phyloP scores from a whole-genome alignment of 2,797 vertebrate genomes.

The Toxotes lorentzi region DNA sequence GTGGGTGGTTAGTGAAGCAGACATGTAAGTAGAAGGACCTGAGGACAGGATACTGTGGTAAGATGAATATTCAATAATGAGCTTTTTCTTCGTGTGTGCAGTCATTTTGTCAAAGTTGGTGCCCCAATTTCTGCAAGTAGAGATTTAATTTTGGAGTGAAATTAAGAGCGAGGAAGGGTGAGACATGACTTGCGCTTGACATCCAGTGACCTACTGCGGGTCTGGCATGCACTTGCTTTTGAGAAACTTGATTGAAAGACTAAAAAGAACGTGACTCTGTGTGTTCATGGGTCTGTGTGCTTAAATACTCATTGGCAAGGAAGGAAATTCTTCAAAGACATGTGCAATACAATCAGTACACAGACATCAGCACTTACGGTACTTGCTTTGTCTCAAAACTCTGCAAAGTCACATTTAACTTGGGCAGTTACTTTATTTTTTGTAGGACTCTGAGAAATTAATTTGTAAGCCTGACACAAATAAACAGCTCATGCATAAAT shows the following conservation, averaged over 20 bases:
- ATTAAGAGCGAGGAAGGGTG: conserved; percentile 5
- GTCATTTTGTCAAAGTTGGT: conserved; percentile 22
- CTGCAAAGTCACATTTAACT: conserved; percentile 80
- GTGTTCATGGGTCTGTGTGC: conserved; percentile 36
- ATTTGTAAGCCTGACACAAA: conserved; percentile 81
- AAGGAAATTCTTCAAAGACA: conserved; percentile 30
- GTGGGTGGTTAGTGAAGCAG: not conserved
- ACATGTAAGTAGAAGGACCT: not conserved
- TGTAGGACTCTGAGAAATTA: conserved; percentile 72
- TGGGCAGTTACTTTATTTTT: conserved; percentile 60
- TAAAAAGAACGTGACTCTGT: conserved; percentile 49
- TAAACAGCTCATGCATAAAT: conserved; percentile 82
- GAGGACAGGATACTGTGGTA: not conserved
- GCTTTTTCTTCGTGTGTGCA: conserved; percentile 12
- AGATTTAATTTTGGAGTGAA: conserved; percentile 39
- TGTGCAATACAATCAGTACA: conserved; percentile 47
- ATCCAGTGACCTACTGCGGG: conserved; percentile 53
- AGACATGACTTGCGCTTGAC: conserved; percentile 34
- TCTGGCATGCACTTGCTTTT: conserved; percentile 40
- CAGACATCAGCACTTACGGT: conserved; percentile 45
- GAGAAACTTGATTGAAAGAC: conserved; percentile 60
- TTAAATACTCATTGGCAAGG: conserved; percentile 22
- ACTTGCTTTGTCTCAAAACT: conserved; percentile 68
- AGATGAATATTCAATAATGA: not conserved
- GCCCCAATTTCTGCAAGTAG: conserved; percentile 27